Evolutionary conservation across 1,140 invertebrate genomes (phyloP), one percentile per base, ranked within the genome.

Genomic region (Luehdorfia chinensis): DNA sequence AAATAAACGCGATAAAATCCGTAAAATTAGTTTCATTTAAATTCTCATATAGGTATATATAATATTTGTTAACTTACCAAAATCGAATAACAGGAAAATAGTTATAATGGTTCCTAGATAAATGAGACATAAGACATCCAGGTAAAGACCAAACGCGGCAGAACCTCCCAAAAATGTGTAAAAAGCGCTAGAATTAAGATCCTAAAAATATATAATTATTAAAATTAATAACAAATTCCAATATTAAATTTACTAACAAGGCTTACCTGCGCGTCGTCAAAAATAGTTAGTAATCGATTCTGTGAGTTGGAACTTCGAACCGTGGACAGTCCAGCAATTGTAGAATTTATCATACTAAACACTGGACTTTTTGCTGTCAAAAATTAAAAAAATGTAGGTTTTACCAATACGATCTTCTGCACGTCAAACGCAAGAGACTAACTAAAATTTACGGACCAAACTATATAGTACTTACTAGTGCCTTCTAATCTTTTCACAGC

Each of bases 401-500:
- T n/a, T n/a, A n/a, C n/a, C n/a, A n/a, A n/a, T n/a, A 9, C 33
- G 18, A 46, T 34, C 34, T 50, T 21, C 27, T 7, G 36, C 4
- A 18, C 28, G 30, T 46, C 8, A 13, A 44, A n/a, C n/a, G n/a
- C n/a, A n/a, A n/a, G n/a, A n/a, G n/a, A n/a, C n/a, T n/a, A n/a
- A n/a, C n/a, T n/a, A n/a, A n/a, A n/a, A n/a, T n/a, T n/a, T n/a
- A 8, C 9, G 12, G 37, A 30, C 6, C n/a, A n/a, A n/a, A n/a
- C n/a, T n/a, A n/a, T n/a, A n/a, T n/a, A 41, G 12, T 49, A 77
- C 83, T 88, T 86, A 94, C 93, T 91, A 30, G 92, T 92, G 66
- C 94, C 94, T 80, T 97, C 95, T 25, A 97, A 85, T 50, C 95
- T 89, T 75, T 96, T 97, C 1, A 96, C 84, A 70, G 93, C 92